Percentiles rank a stretch among this genome's conserved stretches.
These are phyloP conservation scores for Thysanoteuthis rhombus DNA, from an alignment of 2,888 invertebrate genomes.

Conservation along the genomic window DNA sequence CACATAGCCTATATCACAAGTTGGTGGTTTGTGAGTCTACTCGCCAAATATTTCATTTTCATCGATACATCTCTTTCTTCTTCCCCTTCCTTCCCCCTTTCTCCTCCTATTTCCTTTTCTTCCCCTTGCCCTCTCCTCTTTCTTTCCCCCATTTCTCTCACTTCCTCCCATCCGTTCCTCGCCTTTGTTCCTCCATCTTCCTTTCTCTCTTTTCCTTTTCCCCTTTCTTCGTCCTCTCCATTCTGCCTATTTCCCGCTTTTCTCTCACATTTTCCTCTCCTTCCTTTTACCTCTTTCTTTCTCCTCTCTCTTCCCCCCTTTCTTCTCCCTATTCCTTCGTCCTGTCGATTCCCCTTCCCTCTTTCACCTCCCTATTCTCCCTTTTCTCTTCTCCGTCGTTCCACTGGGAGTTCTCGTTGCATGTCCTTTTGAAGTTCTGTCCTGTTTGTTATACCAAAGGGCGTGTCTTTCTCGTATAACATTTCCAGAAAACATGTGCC, in stretches of 20 bases:
- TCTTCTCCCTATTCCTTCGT: too few relatives aligned
- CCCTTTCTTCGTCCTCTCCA: background rate
- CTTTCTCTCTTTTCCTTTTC: background rate
- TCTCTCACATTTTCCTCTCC: background rate
- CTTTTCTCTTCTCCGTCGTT: background rate
- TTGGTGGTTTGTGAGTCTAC: too few relatives aligned
- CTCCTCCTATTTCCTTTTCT: background rate
- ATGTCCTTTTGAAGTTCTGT: background rate
- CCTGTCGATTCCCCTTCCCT: too few relatives aligned
- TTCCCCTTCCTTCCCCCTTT: background rate
- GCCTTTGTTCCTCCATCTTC: background rate
- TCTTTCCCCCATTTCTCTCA: background rate
- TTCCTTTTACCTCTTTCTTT: background rate
- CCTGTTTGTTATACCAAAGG: constrained; percentile 12
- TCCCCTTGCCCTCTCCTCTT: background rate
- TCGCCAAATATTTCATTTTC: too few relatives aligned
- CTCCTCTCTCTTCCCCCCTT: too few relatives aligned
- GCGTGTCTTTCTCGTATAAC: background rate
- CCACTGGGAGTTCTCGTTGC: background rate
- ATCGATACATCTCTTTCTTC: background rate
- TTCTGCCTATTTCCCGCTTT: background rate
- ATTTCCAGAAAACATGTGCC: constrained; percentile 12
- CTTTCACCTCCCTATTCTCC: too few relatives aligned
- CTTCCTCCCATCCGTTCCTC: background rate
- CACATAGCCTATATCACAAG: too few relatives aligned